Base-by-base conservation (phyloP, 2,797 vertebrate genomes). In the Leptoclinus maculatus region DNA sequence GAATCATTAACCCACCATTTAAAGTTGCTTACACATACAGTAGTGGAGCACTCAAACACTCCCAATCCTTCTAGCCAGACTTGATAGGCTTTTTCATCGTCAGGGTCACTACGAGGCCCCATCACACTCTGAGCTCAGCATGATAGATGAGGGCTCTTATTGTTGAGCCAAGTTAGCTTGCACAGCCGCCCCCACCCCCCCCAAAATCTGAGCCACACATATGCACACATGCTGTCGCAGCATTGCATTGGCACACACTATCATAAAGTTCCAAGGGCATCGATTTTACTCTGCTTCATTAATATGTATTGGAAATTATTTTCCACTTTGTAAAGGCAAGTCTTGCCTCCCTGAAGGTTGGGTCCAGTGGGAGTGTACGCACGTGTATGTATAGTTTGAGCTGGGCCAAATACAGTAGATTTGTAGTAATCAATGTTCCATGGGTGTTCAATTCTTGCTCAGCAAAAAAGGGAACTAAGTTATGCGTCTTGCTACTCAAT, bases 231-330 rank as follows among this genome's bases (percentile, higher is more conserved):
- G 84, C 91, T 85, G 87, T 86, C 64, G 69, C 87, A 85, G 89
- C 88, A 88, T 80, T 87, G 85, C 85, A 71, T 83, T 86, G 87
- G 88, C 89, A 80, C 81, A 72, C 81, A 56, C 86, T 75, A 87
- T 78, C 78, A 80, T 89, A 88, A 91, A 93, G 88, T 92, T 94
- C 93, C 93, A 95, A 95, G 93, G 94, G 88, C 93, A 93, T 91
- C 76, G 91, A 93, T 94, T 94, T 83, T 83, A 91, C 89, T 86
- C 71, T 38, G 85, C 89, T 91, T 94, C 94, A 94, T 95, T 94
- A 95, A 94, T 95, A 95, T 95, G 94, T 95, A 95, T 95, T 94
- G 91, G 93, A 93, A 94, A 94, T 95, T 93, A 95, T 93, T 94
- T 91, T 83, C 88, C 86, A 92, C 91, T 94, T 92, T 93, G 90